phyloP scores from a whole-genome alignment of 2,113 vertebrate species.

The Clarias magur region DNA sequence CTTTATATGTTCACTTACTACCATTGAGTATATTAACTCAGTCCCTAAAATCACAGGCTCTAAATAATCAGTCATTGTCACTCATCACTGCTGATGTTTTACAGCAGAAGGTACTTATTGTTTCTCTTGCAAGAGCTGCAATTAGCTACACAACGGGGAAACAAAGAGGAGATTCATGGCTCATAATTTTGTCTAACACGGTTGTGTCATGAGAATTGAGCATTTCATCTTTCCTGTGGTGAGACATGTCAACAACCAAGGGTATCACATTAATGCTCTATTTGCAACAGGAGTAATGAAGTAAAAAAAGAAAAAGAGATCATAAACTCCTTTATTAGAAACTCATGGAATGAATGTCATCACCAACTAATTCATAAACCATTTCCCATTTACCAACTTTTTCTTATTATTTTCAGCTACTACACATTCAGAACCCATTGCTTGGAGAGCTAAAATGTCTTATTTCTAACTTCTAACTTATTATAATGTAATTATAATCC shows the following conservation, averaged over 20 bases:
- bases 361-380: background rate
- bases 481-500: background rate
- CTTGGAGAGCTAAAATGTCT: background rate
- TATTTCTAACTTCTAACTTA: background rate
- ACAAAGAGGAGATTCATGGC: background rate
- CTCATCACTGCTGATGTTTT: background rate
- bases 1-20: background rate
- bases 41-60: background rate
- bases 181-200: background rate
- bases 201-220: background rate
- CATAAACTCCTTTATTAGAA: background rate
- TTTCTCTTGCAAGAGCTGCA: background rate
- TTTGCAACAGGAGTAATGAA: background rate
- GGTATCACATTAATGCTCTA: background rate
- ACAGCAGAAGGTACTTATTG: background rate
- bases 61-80: background rate
- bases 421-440: background rate
- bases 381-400: background rate
- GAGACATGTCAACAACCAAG: background rate
- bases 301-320: background rate
- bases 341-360: background rate
- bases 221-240: background rate
- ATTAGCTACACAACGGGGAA: too few species aligned
- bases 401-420: background rate
- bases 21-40: background rate